Percentiles rank a stretch among this genome's conserved stretches.
Evolutionary conservation across 2,797 vertebrate genomes (phyloP).

Genomic region (Lepidocolaptes lacrymiger): DNA sequence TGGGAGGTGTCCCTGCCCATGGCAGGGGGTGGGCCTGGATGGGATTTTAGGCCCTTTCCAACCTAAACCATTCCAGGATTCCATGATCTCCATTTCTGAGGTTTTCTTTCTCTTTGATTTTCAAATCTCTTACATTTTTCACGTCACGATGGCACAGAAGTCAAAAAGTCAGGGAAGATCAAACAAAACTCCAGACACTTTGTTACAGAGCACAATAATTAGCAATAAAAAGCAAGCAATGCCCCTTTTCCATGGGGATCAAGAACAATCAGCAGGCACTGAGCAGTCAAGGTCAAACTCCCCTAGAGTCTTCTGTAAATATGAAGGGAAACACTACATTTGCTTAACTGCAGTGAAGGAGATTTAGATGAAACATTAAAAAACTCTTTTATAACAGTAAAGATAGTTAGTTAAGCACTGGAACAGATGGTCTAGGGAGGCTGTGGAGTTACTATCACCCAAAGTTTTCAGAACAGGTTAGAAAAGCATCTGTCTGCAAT

Average conservation of each 20-base stretch:
- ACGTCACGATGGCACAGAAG: not conserved
- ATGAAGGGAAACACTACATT: slow-evolving; percentile 49
- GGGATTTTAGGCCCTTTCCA: not conserved
- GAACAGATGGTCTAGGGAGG: slow-evolving; percentile 65
- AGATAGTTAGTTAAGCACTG: slow-evolving; percentile 61
- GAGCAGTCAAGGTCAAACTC: slow-evolving; percentile 57
- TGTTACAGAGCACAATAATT: not conserved
- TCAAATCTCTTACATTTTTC: not conserved
- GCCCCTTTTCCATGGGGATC: not conserved
- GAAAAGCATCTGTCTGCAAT: slow-evolving; percentile 58
- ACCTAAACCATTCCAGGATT: not conserved
- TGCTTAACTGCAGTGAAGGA: slow-evolving; percentile 38
- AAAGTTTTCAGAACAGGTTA: slow-evolving; percentile 66
- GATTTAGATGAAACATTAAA: slow-evolving; percentile 39
- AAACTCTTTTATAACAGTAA: slow-evolving; percentile 49
- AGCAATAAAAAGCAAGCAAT: not conserved
- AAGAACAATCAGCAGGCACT: not conserved
- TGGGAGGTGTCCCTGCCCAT: not conserved
- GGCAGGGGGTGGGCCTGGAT: not conserved
- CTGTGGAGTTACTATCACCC: slow-evolving; percentile 13
- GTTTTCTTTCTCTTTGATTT: not conserved
- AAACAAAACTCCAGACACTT: not conserved
- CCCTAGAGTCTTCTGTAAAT: not conserved
- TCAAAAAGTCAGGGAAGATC: not conserved
- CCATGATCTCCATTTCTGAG: not conserved